phyloP scores from a whole-genome alignment of 2,888 invertebrate genomes.

The Shargacucullia verbasci region DNA sequence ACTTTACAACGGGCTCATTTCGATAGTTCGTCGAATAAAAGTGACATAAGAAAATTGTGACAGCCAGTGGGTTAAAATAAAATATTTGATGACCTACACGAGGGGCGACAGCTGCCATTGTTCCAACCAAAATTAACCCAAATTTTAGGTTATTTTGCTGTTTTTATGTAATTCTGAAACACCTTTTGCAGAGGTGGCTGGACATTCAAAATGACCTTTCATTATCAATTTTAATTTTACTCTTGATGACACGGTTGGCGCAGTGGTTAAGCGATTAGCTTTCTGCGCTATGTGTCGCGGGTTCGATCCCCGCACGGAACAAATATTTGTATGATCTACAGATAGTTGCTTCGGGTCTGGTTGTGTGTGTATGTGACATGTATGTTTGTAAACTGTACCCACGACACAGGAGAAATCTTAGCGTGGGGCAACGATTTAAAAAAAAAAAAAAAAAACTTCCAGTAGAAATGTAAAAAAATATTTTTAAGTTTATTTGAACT shows the following conservation, averaged over 20 bases:
- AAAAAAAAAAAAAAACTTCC: too few species aligned
- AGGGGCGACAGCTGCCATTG: constrained; percentile 62
- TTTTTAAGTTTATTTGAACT: constrained; percentile 40
- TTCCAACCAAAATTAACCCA: constrained; percentile 57
- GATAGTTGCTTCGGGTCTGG: too few species aligned
- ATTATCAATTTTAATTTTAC: constrained; percentile 36
- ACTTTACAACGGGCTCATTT: too few species aligned
- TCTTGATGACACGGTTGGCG: too few species aligned
- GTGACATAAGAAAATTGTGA: constrained; percentile 15
- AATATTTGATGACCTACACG: constrained; percentile 33
- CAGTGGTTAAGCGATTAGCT: too few species aligned
- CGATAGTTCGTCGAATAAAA: background rate
- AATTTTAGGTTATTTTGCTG: constrained; percentile 60
- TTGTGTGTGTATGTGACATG: too few species aligned
- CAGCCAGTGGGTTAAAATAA: constrained; percentile 13
- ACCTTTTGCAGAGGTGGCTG: constrained; percentile 58
- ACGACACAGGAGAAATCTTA: too few species aligned
- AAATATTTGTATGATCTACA: too few species aligned
- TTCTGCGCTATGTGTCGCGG: too few species aligned
- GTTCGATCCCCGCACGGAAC: too few species aligned
- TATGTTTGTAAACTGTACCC: too few species aligned
- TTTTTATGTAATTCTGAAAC: constrained; percentile 61
- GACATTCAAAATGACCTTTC: constrained; percentile 35
- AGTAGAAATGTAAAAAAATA: constrained; percentile 41
- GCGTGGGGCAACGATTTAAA: constrained; percentile 7